Conservation (phyloP, 2,888 invertebrate genomes). For the Antheraea assamensis region DNA sequence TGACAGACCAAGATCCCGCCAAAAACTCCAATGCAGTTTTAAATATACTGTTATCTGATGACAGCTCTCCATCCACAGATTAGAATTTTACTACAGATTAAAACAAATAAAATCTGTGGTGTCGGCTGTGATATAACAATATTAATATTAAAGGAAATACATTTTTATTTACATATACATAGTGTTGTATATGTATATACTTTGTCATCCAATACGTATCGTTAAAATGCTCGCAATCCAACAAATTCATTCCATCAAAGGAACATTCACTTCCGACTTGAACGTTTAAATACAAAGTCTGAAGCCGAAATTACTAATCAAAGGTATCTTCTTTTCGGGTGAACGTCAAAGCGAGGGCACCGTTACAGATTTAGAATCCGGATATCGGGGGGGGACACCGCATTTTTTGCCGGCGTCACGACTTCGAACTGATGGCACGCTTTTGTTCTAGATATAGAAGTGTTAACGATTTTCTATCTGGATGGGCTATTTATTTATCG, state of each 20-base stretch:
- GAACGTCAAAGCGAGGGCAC: conserved; percentile 55
- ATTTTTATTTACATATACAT: not conserved
- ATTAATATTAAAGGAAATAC: too few species aligned
- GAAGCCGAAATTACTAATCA: conserved; percentile 54
- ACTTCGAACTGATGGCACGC: conserved; percentile 48
- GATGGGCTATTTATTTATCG: conserved; percentile 31
- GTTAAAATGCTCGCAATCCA: conserved; percentile 28
- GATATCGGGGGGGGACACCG: conserved; percentile 63
- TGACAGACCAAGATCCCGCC: too few species aligned
- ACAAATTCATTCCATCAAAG: conserved; percentile 28
- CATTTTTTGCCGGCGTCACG: conserved; percentile 60
- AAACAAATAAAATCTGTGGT: too few species aligned
- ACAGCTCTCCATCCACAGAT: too few species aligned
- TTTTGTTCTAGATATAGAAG: conserved; percentile 30
- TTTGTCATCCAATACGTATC: conserved; percentile 20
- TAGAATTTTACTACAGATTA: too few species aligned
- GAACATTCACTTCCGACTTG: conserved; percentile 30
- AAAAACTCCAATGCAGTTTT: too few species aligned
- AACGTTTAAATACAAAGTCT: conserved; percentile 31
- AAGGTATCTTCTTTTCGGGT: conserved; percentile 51
- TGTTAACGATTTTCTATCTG: conserved; percentile 25
- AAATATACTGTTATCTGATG: too few species aligned
- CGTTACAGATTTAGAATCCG: conserved; percentile 69
- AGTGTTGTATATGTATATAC: not conserved
- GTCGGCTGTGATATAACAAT: too few species aligned